Base-by-base conservation (phyloP, 2,797 vertebrate genomes). In the Tenualosa thibaudeaui region DNA sequence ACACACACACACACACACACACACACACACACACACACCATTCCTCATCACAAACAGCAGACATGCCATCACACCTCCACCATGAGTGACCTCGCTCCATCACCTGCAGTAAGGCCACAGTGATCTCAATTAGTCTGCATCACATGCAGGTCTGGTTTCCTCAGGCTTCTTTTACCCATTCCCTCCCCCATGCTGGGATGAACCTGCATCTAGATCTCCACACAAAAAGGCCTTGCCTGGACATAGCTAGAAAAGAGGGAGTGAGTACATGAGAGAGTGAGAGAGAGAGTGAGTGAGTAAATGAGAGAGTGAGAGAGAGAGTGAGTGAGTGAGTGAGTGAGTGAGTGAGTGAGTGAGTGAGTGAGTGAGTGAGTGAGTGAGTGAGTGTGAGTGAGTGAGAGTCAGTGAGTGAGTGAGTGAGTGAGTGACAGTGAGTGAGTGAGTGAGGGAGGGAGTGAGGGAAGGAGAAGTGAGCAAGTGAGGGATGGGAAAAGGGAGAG, bases 1-100 rank as follows among this genome's bases (percentile, higher is more conserved):
- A 68, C 62, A 68, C 62, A 68, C 62, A 68, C 62, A 68, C 26
- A 68, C 62, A 68, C 62, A 68, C 58, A 68, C 26, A 68, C 22
- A 8, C 62, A 68, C 62, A 68, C 62, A 68, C 62, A 68, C 62
- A 68, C 26, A 68, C 62, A 68, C 62, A 68, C 58, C 0, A 13
- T n/a, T 24, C 24, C 24, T 37, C 31, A 68, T 26, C 24, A 71
- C 31, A 37, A 13, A 3, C n/a, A 56, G 5, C 68, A 40, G 5
- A 46, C 71, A 78, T 26, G 26, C 62, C 4, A 37, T 37, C 31
- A 40, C 10, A 71, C 13, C 37, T 5, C 58, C 22, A 24, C 6
- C 58, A 60, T 60, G 31, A 71, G 26, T 17, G 31, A 37, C 15
- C 31, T 37, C 9, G 26, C 13, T n/a, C 37, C 37, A 17, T 40